Evolutionary conservation across 2,888 invertebrate species (phyloP), one percentile per base, ranked within the genome.

Genomic region (Parnassius mnemosyne): DNA sequence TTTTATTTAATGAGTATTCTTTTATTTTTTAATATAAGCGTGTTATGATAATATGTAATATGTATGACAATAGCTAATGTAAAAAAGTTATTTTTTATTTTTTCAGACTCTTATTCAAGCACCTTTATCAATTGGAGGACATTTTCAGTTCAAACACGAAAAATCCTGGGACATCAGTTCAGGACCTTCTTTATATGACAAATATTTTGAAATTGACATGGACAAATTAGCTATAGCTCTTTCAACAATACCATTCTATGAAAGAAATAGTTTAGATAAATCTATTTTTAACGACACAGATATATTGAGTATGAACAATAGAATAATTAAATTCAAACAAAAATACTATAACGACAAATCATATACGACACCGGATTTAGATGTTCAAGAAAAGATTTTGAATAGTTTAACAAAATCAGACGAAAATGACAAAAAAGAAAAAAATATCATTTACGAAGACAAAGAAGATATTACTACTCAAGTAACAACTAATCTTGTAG

Each of bases 121-220:
- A 47, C 85, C 91, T 11, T 68, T 85, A 25, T 83, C 89, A 20
- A 70, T 82, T 1, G 92, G 92, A n/a, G 87, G 87, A 5, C 90
- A 92, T 73, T 92, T 92, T 68, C 92, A 92, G 75, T 92, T 92
- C 65, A 92, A 92, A 74, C 92, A 92, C 70, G 92, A 92, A 71
- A 92, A 90, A 66, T 84, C 89, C 1, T 92, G 92, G 92, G 87
- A 88, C 56, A 70, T 78, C 25, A 77, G 74, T 42, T 79, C 81
- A 34, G 83, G 78, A 0, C 84, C 89, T 1, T 83, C 89, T 1
- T 67, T 81, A 41, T 91, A 89, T 67, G 88, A 90, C 64, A 89
- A 89, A 76, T 89, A 88, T 69, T 92, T 92, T 69, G 83, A 88
- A 20, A 84, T 91, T 3, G 79, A 90, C 65, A 85, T 85, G 80